Evolutionary conservation across 2,113 vertebrate species (phyloP).

Genomic region (Muntiacus reevesi): DNA sequence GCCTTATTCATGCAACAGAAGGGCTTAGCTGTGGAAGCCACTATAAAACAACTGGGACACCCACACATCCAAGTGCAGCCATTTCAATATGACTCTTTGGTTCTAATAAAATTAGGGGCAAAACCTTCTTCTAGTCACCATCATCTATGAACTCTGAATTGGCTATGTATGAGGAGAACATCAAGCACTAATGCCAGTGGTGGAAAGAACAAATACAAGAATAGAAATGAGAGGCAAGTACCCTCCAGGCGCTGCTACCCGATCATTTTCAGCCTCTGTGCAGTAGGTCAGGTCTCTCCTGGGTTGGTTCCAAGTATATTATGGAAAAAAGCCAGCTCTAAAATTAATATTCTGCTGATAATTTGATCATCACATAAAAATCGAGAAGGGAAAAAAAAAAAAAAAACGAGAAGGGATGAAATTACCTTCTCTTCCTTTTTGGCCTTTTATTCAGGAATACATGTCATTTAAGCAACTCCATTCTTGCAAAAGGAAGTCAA

Average conservation of each 20-base stretch:
- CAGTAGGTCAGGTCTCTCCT: neutral
- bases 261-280: neutral
- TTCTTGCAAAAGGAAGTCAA: conserved; percentile 15
- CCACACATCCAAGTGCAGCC: neutral
- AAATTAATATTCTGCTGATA: neutral
- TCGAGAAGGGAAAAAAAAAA: neutral
- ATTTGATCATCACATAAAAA: conserved; percentile 3
- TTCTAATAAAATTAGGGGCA: conserved; percentile 1
- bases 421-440: neutral
- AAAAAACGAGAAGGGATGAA: neutral
- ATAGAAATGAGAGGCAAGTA: neutral
- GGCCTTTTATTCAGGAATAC: neutral
- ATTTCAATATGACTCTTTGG: neutral
- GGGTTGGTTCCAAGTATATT: neutral
- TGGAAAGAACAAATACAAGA: neutral
- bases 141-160: neutral
- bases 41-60: neutral
- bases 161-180: neutral
- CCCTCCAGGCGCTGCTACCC: neutral
- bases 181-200: neutral
- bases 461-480: conserved; percentile 4
- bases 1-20: neutral
- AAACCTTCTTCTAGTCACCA: neutral
- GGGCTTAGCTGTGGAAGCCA: neutral
- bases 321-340: neutral